phyloP scores from a whole-genome alignment of 2,797 vertebrate species.

The Buceros bicornis region DNA sequence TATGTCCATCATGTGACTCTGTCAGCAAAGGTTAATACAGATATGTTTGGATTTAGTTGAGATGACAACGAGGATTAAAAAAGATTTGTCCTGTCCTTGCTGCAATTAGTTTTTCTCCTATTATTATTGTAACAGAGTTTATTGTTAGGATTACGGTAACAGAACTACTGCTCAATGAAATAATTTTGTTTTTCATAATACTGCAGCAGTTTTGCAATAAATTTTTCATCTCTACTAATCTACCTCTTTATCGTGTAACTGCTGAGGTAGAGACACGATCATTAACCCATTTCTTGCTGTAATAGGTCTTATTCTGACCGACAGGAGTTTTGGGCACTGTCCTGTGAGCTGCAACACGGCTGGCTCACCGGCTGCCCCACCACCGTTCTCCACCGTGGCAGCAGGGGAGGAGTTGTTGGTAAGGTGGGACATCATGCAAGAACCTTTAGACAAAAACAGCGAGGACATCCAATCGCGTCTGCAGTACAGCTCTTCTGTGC shows the following conservation, averaged over 20 bases:
- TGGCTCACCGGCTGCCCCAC: neutral
- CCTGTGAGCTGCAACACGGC: neutral
- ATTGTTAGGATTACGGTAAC: conserved; percentile 72
- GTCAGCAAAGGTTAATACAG: conserved; percentile 93
- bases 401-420: neutral
- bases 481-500: neutral
- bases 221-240: conserved; percentile 80
- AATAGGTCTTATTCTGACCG: neutral
- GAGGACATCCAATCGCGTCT: neutral
- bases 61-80: conserved; percentile 89
- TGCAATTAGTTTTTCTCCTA: conserved; percentile 87
- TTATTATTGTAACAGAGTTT: conserved; percentile 80
- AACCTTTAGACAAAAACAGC: neutral
- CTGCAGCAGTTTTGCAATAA: conserved; percentile 67
- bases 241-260: conserved; percentile 71
- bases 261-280: conserved; percentile 43
- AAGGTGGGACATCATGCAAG: neutral
- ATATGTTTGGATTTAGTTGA: conserved; percentile 88
- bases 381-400: rapidly evolving
- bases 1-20: conserved; percentile 90
- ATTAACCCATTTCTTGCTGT: conserved; percentile 70
- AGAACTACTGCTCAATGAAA: conserved; percentile 53
- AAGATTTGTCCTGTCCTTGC: conserved; percentile 86
- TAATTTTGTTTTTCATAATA: conserved; percentile 68
- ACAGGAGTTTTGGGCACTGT: rapidly evolving